Evolutionary conservation across 1,140 invertebrate genomes (phyloP).

Genomic region (Drosophila sturtevanti): DNA sequence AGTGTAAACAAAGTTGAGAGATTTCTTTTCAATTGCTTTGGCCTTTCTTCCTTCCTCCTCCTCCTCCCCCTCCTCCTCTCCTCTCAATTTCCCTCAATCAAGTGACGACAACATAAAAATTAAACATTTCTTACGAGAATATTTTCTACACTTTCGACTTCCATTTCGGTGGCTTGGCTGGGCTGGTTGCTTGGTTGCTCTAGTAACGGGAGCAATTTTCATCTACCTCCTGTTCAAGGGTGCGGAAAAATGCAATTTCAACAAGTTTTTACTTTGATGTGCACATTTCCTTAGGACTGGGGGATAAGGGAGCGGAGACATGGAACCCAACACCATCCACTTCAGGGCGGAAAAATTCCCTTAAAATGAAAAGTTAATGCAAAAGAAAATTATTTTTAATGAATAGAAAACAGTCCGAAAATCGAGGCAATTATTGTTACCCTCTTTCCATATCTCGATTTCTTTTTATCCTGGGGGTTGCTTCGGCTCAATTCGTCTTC

Average conservation of each 20-base stretch:
- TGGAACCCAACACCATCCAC: constrained; percentile 2
- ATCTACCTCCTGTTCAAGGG: constrained; percentile 66
- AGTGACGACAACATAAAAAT: constrained; percentile 63
- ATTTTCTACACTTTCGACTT: constrained; percentile 56
- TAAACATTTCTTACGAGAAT: constrained; percentile 64
- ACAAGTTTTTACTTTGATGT: constrained; percentile 79
- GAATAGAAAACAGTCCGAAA: constrained; percentile 76
- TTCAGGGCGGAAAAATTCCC: constrained; percentile 44
- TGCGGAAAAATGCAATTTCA: constrained; percentile 80
- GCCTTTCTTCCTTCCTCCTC: neutral
- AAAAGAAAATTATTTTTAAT: constrained; percentile 80
- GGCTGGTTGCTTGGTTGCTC: constrained; percentile 39
- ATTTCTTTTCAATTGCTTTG: constrained; percentile 22
- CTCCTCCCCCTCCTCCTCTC: neutral
- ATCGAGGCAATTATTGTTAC: constrained; percentile 60
- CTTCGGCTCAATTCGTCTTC: constrained; percentile 38
- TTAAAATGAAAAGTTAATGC: constrained; percentile 77
- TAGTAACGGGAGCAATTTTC: constrained; percentile 63
- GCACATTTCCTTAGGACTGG: constrained; percentile 62
- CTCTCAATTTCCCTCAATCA: constrained; percentile 3
- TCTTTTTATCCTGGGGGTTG: constrained; percentile 29
- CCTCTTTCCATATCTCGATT: neutral
- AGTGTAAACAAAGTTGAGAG: constrained; percentile 42
- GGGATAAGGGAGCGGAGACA: neutral
- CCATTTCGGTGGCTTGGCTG: constrained; percentile 46